phyloP scores from a whole-genome alignment of 2,797 vertebrate genomes.

The Pseudomugil tenellus region DNA sequence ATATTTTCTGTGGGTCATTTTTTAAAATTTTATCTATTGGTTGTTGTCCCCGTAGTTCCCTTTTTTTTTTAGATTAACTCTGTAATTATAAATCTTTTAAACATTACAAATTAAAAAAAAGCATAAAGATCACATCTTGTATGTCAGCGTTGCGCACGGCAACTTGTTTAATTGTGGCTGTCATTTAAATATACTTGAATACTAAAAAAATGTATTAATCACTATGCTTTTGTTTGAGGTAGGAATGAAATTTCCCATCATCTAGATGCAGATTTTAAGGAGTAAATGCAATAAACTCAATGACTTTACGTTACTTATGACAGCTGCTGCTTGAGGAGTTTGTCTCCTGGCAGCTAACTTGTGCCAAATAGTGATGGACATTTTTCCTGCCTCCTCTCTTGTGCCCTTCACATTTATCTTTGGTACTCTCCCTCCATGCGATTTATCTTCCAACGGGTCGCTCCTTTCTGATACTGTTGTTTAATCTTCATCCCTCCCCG shows the following conservation, averaged over 20 bases:
- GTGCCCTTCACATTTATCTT: background rate
- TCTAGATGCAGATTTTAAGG: background rate
- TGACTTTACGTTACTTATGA: background rate
- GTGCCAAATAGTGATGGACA: background rate
- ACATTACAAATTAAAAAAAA: no score
- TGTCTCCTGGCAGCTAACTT: background rate
- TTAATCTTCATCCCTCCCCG: background rate
- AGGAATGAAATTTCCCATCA: background rate
- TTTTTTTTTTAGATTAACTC: no score
- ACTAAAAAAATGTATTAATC: no score
- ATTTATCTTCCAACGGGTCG: background rate
- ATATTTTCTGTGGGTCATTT: no score
- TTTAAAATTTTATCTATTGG: no score
- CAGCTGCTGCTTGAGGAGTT: background rate
- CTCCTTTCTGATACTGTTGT: background rate
- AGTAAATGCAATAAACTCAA: background rate
- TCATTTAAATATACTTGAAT: background rate
- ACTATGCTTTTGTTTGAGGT: background rate
- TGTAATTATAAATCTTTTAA: no score
- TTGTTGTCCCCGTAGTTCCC: no score
- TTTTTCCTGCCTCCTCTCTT: slow-evolving; percentile 1
- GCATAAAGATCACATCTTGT: no score
- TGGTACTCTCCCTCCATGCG: background rate
- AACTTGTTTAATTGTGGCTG: background rate
- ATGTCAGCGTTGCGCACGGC: no score